These are phyloP conservation scores for Dolichopus griseipennis DNA, from an alignment of 2,888 invertebrate species.

Conservation along the genomic window DNA sequence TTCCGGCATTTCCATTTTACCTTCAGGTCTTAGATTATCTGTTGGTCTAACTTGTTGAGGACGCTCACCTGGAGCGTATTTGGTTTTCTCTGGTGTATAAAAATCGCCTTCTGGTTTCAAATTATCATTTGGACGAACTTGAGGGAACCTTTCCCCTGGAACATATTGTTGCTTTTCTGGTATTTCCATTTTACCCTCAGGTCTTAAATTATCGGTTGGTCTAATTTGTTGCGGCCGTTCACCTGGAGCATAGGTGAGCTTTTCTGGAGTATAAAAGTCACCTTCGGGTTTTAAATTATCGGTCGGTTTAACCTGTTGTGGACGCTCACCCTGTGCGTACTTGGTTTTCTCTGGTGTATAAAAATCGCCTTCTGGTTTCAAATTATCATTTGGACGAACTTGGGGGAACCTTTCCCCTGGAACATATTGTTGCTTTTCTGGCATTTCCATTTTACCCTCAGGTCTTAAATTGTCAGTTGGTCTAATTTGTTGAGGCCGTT, in stretches of 20 bases:
- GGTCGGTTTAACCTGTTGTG: slow-evolving; percentile 39
- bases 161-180: slow-evolving; percentile 42
- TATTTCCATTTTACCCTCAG: slow-evolving; percentile 53
- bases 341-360: slow-evolving; percentile 44
- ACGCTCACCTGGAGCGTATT: slow-evolving; percentile 34
- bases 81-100: slow-evolving; percentile 38
- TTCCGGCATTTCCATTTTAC: slow-evolving; percentile 47
- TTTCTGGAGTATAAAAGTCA: slow-evolving; percentile 41
- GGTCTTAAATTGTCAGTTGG: slow-evolving; percentile 43
- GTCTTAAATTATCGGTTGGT: slow-evolving; percentile 47
- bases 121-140: slow-evolving; percentile 49
- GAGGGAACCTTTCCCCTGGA: slow-evolving; percentile 45
- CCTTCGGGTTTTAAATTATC: slow-evolving; percentile 37
- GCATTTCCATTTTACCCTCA: slow-evolving; percentile 43
- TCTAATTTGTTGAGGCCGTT: slow-evolving; percentile 40
- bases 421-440: slow-evolving; percentile 31
- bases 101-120: slow-evolving; percentile 49
- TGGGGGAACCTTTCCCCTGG: slow-evolving; percentile 44
- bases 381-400: slow-evolving; percentile 25
- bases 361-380: slow-evolving; percentile 51
- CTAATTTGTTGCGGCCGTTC: slow-evolving; percentile 39
- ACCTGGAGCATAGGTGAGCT: slow-evolving; percentile 36
- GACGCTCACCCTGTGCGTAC: slow-evolving; percentile 47
- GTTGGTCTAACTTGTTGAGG: slow-evolving; percentile 44
- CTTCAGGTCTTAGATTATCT: slow-evolving; percentile 51